Evolutionary conservation across 1,140 invertebrate genomes (phyloP).

Genomic region (Diprion similis): DNA sequence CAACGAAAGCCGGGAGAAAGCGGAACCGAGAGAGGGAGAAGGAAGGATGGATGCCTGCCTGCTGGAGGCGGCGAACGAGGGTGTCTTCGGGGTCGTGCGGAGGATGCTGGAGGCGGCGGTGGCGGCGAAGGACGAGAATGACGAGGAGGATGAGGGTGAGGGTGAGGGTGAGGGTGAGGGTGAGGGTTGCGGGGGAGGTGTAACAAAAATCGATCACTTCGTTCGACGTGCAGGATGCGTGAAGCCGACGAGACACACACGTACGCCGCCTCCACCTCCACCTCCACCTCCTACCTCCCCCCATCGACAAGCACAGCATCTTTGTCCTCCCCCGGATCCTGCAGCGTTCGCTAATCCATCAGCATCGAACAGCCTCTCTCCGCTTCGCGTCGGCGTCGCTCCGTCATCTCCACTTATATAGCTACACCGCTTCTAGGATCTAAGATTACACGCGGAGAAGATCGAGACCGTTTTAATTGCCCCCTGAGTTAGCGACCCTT

Average conservation of each 20-base stretch:
- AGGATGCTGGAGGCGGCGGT: conserved; percentile 28
- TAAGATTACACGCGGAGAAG: neutral
- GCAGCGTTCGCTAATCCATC: conserved; percentile 16
- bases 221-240: conserved; percentile 6
- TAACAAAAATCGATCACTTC: conserved; percentile 7
- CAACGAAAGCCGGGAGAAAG: neutral
- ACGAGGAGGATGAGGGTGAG: neutral
- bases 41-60: too few relatives aligned
- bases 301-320: conserved; percentile 17
- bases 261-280: conserved; percentile 31
- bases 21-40: neutral
- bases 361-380: neutral
- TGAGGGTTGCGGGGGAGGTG: conserved; percentile 20
- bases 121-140: neutral
- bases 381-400: conserved; percentile 2
- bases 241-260: conserved; percentile 21
- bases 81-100: neutral
- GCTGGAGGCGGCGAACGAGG: neutral
- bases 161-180: neutral
- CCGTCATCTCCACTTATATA: conserved; percentile 12
- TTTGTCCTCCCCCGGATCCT: conserved; percentile 13
- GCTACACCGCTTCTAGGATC: neutral
- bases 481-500: neutral
- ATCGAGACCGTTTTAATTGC: conserved; percentile 5
- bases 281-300: neutral